Conservation (phyloP, 2,113 vertebrate species). For the Entosphenus tridentatus region DNA sequence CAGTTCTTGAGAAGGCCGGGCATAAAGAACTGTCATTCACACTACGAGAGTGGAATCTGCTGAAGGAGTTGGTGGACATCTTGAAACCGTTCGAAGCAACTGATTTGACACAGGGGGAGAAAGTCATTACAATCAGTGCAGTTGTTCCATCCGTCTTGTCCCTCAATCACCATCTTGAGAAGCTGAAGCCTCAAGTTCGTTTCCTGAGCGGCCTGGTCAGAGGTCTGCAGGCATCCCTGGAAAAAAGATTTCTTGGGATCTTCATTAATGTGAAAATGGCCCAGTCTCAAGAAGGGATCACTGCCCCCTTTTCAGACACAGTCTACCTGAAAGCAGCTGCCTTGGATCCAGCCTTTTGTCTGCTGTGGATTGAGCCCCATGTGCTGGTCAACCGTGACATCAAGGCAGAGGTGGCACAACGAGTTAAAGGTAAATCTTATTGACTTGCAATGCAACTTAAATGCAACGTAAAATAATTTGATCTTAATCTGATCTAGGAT, state of each 20-base stretch:
- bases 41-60: slow-evolving; percentile 9
- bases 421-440: no score
- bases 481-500: neutral
- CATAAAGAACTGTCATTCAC: slow-evolving; percentile 9
- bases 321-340: slow-evolving; percentile 9
- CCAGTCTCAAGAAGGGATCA: neutral
- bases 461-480: no score
- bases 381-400: no score
- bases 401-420: no score
- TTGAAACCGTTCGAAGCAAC: slow-evolving; percentile 11
- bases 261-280: slow-evolving; percentile 8
- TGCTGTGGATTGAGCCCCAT: slow-evolving; percentile 9
- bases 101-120: slow-evolving; percentile 10
- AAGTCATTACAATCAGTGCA: slow-evolving; percentile 9
- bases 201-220: slow-evolving; percentile 8
- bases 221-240: slow-evolving; percentile 1
- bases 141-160: slow-evolving; percentile 9
- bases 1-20: neutral
- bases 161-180: slow-evolving; percentile 11
- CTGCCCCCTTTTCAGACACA: slow-evolving; percentile 7
- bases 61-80: slow-evolving; percentile 10
- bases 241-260: slow-evolving; percentile 7
- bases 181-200: slow-evolving; percentile 4
- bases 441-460: no score
- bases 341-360: slow-evolving; percentile 10